A percentile compares a stretch with the other conserved stretches of the same genome.
Conservation (phyloP, 2,888 invertebrate genomes). For the Axea sp. region DNA sequence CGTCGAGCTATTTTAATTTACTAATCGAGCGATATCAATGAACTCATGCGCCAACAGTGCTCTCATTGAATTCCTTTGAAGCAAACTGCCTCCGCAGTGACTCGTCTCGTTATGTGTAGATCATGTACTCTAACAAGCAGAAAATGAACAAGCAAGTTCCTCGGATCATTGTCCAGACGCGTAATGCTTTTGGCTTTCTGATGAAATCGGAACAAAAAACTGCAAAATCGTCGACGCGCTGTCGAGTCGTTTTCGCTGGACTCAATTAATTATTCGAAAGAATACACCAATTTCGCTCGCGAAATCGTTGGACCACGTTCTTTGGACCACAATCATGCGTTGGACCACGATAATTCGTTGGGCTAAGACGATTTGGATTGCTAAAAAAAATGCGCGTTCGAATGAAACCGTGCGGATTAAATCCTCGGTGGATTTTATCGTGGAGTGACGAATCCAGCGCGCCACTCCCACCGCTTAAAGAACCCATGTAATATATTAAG, state of each 20-base stretch:
- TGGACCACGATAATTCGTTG: no score
- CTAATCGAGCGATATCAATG: constrained; percentile 78
- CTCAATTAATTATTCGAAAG: constrained; percentile 23
- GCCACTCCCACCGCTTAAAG: no score
- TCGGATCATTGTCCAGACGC: constrained; percentile 52
- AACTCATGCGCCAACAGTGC: constrained; percentile 76
- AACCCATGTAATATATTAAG: no score
- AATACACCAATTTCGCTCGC: constrained; percentile 1
- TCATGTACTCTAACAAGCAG: constrained; percentile 60
- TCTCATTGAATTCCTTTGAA: constrained; percentile 74
- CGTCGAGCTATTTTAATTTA: constrained; percentile 77
- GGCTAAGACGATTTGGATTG: no score
- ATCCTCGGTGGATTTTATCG: no score
- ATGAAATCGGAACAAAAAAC: no score
- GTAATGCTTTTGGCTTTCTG: constrained; percentile 18
- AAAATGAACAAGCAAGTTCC: constrained; percentile 61
- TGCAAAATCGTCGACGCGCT: no score
- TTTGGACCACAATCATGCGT: no score
- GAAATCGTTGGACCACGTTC: no score
- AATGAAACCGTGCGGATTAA: no score
- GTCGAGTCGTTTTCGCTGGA: not conserved
- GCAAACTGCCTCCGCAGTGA: constrained; percentile 47
- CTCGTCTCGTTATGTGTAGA: constrained; percentile 56
- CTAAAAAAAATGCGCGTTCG: no score
- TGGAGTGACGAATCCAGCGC: no score